A percentile compares a stretch with the other conserved stretches of the same genome.
phyloP scores from a whole-genome alignment of 2,797 vertebrate genomes.

The Bucorvus abyssinicus region DNA sequence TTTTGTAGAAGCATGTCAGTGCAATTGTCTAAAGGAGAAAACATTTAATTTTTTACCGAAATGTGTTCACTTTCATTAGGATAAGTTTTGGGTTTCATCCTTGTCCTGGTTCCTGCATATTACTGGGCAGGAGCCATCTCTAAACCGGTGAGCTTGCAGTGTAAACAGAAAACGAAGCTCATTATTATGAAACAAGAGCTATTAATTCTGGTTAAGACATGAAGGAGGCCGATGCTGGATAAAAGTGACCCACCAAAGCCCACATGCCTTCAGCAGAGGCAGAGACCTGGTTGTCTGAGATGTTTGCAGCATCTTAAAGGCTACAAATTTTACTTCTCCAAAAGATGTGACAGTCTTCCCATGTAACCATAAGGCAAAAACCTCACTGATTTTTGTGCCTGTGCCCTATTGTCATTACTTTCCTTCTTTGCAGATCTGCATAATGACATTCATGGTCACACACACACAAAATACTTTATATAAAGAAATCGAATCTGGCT shows the following conservation, averaged over 20 bases:
- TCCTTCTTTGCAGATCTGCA: neutral
- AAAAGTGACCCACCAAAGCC: neutral
- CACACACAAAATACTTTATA: neutral
- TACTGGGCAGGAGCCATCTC: neutral
- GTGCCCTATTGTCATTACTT: neutral
- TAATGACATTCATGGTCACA: constrained; percentile 45
- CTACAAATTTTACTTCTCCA: neutral
- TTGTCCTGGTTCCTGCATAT: neutral
- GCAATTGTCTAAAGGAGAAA: neutral
- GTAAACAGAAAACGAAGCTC: neutral
- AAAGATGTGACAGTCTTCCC: neutral
- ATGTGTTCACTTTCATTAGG: neutral
- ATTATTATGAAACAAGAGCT: neutral
- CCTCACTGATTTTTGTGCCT: neutral
- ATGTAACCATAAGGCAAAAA: neutral
- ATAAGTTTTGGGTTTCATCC: neutral
- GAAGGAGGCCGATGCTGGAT: neutral
- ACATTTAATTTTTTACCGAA: neutral
- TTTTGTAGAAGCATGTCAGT: neutral
- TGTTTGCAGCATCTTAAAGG: neutral
- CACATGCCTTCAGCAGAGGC: neutral
- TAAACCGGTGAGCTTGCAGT: neutral
- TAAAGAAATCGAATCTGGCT: constrained; percentile 58
- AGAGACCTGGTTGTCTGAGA: neutral
- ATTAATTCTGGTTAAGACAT: neutral